These are phyloP conservation scores for Drosophila algonquin DNA, from an alignment of 2,888 invertebrate species.

Conservation along the genomic window DNA sequence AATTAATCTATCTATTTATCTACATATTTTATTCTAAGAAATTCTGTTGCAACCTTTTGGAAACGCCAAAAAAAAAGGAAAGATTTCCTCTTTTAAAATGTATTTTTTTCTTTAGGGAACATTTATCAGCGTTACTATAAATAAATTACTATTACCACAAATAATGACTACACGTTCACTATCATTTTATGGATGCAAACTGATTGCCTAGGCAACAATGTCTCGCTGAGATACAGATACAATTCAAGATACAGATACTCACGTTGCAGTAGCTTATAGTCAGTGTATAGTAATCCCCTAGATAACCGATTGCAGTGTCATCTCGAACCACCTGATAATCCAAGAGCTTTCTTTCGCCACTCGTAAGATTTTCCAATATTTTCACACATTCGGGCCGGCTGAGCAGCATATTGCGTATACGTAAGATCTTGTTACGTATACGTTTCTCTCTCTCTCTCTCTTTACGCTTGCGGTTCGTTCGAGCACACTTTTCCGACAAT, in stretches of 20 bases:
- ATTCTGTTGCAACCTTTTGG: no score
- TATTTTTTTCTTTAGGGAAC: no score
- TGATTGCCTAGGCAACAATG: not conserved
- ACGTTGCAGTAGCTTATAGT: slow-evolving; percentile 53
- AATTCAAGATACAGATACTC: slow-evolving; percentile 35
- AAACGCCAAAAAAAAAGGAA: no score
- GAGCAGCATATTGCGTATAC: slow-evolving; percentile 62
- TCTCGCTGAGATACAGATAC: not conserved
- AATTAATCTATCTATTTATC: not conserved
- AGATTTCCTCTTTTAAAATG: no score
- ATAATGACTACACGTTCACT: not conserved
- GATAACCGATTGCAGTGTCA: slow-evolving; percentile 65
- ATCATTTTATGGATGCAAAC: not conserved
- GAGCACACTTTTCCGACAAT: slow-evolving; percentile 38
- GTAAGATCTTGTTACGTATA: slow-evolving; percentile 42
- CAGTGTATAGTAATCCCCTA: slow-evolving; percentile 79
- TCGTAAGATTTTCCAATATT: slow-evolving; percentile 57
- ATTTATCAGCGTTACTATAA: no score
- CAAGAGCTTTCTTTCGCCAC: slow-evolving; percentile 35
- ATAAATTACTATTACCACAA: not conserved
- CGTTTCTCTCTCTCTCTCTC: slow-evolving; percentile 15
- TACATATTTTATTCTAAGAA: no score
- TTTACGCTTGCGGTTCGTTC: not conserved
- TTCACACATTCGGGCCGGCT: slow-evolving; percentile 58
- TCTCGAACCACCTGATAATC: slow-evolving; percentile 52